phyloP scores from a whole-genome alignment of 1,140 invertebrate genomes.

The Sinella curviseta region DNA sequence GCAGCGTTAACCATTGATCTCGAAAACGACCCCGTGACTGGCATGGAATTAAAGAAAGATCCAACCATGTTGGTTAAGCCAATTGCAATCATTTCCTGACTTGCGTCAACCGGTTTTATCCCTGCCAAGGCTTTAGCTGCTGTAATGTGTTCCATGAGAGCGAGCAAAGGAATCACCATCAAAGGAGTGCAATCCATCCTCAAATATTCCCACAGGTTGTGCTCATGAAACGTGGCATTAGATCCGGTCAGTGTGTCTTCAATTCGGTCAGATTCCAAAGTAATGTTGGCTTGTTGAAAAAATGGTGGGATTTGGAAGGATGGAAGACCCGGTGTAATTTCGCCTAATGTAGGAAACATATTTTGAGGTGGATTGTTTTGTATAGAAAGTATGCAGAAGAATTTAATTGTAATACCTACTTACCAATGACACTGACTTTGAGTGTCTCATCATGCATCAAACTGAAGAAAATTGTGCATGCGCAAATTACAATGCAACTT shows the following conservation, averaged over 20 bases:
- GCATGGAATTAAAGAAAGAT: slow-evolving; percentile 73
- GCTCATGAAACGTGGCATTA: background rate
- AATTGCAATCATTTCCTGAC: slow-evolving; percentile 72
- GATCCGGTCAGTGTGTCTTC: slow-evolving; percentile 53
- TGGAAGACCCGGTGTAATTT: slow-evolving; percentile 70
- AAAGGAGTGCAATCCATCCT: slow-evolving; percentile 1
- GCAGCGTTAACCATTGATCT: slow-evolving; percentile 75
- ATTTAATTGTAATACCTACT: no score
- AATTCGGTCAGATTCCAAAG: slow-evolving; percentile 56
- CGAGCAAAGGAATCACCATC: slow-evolving; percentile 26
- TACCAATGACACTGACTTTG: slow-evolving; percentile 34
- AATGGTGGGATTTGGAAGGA: slow-evolving; percentile 64
- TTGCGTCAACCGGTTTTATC: slow-evolving; percentile 60
- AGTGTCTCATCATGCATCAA: slow-evolving; percentile 31
- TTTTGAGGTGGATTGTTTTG: background rate
- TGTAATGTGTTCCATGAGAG: slow-evolving; percentile 33
- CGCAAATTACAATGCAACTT: slow-evolving; percentile 47
- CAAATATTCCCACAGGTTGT: slow-evolving; percentile 65
- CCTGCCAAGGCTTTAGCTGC: slow-evolving; percentile 25
- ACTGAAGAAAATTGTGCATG: slow-evolving; percentile 42
- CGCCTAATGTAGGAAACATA: slow-evolving; percentile 57
- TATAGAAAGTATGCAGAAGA: no score
- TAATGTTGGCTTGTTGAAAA: background rate
- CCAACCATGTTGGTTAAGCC: slow-evolving; percentile 73
- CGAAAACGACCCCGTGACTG: slow-evolving; percentile 76